These are phyloP conservation scores for Montipora efflorescens DNA, from an alignment of 64 coral and sea anemone species.

Conservation along the genomic window DNA sequence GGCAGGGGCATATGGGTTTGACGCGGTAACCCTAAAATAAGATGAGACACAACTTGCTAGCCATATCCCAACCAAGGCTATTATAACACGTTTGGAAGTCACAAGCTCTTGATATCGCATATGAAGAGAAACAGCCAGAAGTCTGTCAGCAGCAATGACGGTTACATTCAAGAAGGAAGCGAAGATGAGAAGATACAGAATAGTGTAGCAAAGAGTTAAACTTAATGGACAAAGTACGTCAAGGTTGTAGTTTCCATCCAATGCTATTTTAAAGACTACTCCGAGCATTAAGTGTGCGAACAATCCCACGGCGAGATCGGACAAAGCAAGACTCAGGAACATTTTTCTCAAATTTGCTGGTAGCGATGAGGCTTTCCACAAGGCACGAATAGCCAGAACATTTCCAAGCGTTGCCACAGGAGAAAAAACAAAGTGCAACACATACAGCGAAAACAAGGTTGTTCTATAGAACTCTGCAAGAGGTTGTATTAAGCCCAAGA, in stretches of 20 bases:
- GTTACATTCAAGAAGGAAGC: constrained; percentile 22
- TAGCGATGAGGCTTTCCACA: constrained; percentile 1
- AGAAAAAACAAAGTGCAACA: not conserved
- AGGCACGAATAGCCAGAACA: not conserved
- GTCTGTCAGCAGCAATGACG: constrained; percentile 25
- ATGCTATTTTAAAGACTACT: not conserved
- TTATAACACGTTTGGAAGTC: no score
- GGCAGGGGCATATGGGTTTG: no score
- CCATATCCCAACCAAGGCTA: no score
- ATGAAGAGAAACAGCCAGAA: constrained; percentile 40
- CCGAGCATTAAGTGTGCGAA: constrained; percentile 2
- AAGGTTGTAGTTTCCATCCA: not conserved
- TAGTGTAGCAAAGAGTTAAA: not conserved
- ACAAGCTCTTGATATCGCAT: no score
- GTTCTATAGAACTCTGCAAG: no score
- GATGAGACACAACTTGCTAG: no score
- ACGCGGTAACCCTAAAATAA: not conserved
- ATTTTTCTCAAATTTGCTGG: no score
- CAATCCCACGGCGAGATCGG: not conserved
- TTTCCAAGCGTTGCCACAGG: not conserved
- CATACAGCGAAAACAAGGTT: no score
- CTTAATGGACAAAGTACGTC: not conserved
- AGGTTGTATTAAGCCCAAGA: no score
- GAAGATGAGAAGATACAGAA: not conserved
- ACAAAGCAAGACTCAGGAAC: no score